Percentiles rank a stretch among this genome's conserved stretches.
phyloP scores from a whole-genome alignment of 1,140 invertebrate species.

The Macrobrachium nipponense region DNA sequence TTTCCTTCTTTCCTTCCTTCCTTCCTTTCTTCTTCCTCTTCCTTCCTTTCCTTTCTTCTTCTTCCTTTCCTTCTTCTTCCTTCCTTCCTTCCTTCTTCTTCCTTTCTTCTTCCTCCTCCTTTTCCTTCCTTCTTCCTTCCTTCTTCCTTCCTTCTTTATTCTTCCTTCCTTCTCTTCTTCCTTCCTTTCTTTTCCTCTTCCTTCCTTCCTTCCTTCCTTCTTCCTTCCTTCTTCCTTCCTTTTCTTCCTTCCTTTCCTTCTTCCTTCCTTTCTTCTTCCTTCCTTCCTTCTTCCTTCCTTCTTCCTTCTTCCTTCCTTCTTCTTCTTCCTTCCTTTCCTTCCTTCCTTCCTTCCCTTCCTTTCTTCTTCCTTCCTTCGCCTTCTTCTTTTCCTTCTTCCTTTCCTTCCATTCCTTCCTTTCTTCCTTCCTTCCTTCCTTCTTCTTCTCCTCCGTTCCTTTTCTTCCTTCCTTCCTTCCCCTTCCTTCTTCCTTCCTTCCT shows the following conservation, averaged over 20 bases:
- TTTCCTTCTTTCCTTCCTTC: not conserved
- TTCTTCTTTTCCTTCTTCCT: not conserved
- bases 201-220: not conserved
- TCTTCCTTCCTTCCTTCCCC: not conserved
- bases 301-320: conserved; percentile 19
- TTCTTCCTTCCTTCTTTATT: not conserved
- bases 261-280: not conserved
- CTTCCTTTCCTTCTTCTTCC: not conserved
- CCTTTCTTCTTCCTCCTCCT: too few species aligned
- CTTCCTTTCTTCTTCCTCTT: not conserved
- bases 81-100: conserved; percentile 2
- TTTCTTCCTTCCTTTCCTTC: not conserved
- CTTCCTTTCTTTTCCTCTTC: too few species aligned
- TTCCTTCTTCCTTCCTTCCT: not conserved
- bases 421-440: not conserved
- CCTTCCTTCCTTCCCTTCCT: not conserved
- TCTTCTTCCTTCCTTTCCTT: not conserved
- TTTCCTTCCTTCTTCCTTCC: not conserved
- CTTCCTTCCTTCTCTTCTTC: conserved; percentile 2
- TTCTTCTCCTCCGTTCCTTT: not conserved
- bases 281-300: not conserved
- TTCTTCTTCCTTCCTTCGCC: not conserved
- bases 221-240: not conserved
- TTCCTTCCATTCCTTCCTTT: conserved; percentile 1
- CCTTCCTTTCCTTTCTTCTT: not conserved